Percentiles rank a stretch among this genome's conserved stretches.
Evolutionary conservation across 2,113 vertebrate species (phyloP).

Genomic region (Phocoena sinus): DNA sequence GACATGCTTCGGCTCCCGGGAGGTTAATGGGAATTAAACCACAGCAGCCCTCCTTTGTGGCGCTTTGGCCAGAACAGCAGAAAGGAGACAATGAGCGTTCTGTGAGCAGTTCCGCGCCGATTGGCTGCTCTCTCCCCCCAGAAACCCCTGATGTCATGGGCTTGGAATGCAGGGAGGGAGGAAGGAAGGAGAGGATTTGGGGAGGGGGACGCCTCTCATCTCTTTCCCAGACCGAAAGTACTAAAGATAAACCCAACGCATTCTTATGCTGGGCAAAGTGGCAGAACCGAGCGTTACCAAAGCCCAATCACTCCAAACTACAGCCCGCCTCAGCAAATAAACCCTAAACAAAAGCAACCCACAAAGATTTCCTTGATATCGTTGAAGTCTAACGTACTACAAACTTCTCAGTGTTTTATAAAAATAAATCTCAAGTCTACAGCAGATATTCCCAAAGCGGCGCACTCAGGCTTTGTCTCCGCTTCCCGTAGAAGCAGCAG

Average conservation of each 20-base stretch:
- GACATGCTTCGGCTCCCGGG: slow-evolving; percentile 59
- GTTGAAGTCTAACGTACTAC: not conserved
- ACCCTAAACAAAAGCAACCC: slow-evolving; percentile 34
- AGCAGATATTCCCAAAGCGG: not conserved
- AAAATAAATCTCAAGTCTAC: not conserved
- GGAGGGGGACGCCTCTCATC: slow-evolving; percentile 70
- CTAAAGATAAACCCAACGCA: slow-evolving; percentile 36
- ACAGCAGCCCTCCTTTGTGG: slow-evolving; percentile 79
- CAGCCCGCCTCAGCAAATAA: not conserved
- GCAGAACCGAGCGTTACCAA: not conserved
- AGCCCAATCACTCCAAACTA: not conserved
- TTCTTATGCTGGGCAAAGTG: not conserved
- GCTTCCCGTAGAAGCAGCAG: not conserved
- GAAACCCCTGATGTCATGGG: slow-evolving; percentile 82
- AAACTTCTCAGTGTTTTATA: not conserved
- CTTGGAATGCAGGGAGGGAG: slow-evolving; percentile 76
- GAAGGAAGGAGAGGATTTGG: slow-evolving; percentile 64
- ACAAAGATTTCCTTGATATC: not conserved
- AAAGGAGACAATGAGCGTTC: slow-evolving; percentile 80
- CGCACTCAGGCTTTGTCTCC: slow-evolving; percentile 53
- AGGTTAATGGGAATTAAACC: slow-evolving; percentile 48
- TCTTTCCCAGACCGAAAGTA: slow-evolving; percentile 55
- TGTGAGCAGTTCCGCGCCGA: slow-evolving; percentile 77
- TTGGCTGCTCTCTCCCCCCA: slow-evolving; percentile 75
- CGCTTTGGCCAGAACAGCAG: slow-evolving; percentile 73